These are phyloP conservation scores for Armadillidium nasatum DNA, from an alignment of 1,140 invertebrate genomes.

Conservation along the genomic window DNA sequence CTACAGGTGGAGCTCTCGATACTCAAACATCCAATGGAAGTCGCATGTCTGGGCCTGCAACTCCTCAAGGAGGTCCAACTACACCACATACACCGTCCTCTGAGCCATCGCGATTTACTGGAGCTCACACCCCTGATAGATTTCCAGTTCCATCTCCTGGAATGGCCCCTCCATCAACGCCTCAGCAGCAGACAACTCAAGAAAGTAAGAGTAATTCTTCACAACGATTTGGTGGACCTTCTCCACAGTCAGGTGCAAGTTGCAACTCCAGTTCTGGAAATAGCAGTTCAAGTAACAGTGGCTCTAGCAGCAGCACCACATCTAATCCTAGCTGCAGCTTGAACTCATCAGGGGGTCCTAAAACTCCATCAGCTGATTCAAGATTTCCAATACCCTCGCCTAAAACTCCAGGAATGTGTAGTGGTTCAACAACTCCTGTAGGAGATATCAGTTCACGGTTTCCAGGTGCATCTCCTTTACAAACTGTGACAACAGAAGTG, in stretches of 20 bases:
- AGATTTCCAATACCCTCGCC: conserved; percentile 70
- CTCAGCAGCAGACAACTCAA: conserved; percentile 31
- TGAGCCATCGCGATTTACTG: conserved; percentile 37
- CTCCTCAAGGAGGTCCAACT: conserved; percentile 42
- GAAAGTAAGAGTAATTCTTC: conserved; percentile 12
- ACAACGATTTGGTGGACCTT: conserved; percentile 18
- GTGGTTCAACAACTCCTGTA: conserved; percentile 50
- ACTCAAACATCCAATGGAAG: conserved; percentile 30
- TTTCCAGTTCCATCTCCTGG: conserved; percentile 38
- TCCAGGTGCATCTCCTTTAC: conserved; percentile 40
- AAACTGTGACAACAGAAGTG: conserved; percentile 39
- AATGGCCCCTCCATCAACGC: conserved; percentile 33
- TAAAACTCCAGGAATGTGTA: conserved; percentile 70
- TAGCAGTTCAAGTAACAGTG: conserved; percentile 31
- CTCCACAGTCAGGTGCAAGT: conserved; percentile 20
- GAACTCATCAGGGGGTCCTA: conserved; percentile 37
- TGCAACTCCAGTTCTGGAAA: not conserved
- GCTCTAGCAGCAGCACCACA: conserved; percentile 34
- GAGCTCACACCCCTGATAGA: conserved; percentile 42
- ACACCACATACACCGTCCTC: conserved; percentile 37
- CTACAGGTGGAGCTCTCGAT: conserved; percentile 21
- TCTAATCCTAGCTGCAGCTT: conserved; percentile 30
- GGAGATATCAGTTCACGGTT: conserved; percentile 71
- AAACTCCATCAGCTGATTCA: conserved; percentile 39
- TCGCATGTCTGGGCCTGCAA: conserved; percentile 34